Base-by-base conservation (phyloP, 2,113 vertebrate species). In the Oriolus oriolus region DNA sequence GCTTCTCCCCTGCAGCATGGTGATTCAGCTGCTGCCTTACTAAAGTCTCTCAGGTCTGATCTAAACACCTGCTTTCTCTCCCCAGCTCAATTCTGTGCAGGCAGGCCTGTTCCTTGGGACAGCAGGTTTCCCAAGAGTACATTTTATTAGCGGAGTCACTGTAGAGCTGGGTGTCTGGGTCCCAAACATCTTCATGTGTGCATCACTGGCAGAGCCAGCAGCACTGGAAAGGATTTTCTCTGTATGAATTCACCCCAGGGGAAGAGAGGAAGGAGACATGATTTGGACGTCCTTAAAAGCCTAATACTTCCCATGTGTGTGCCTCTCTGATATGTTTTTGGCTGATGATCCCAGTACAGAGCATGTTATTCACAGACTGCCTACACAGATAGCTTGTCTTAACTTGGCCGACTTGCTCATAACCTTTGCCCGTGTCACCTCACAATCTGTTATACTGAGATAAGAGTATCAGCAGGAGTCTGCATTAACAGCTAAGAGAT, bases 311-410 rank as follows among this genome's bases (percentile, higher is more conserved):
- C 44, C 75, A 1, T 39, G 31, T 0, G 0, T 70, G 50, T 78
- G 17, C 56, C 39, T 70, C 61, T 90, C 37, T 1, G 4, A 33
- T 81, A 11, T 3, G 53, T 56, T 87, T 88, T 66, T 89, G 86
- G 76, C 47, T 71, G 76, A 31, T 52, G 59, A 75, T 61, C 37
- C 77, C 65, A n/a, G 44, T 31, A 39, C 54, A 69, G 60, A 23
- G 84, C 8, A 0, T 45, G 44, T 26, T 76, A 10, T 68, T 85
- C 10, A 37, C 69, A 75, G 61, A 21, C 73, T 94, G 86, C 57
- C 69, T 50, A 24, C 61, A 65, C 74, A 87, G 94, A 94, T 87
- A 95, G 50, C 89, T 92, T 42, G 5, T 78, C 81, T 82, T 74
- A 84, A 50, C 87, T 66, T 68, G 1, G 6, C 84, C 2, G 2